phyloP scores from a whole-genome alignment of 2,113 vertebrate species.

The Morphnarchus princeps region DNA sequence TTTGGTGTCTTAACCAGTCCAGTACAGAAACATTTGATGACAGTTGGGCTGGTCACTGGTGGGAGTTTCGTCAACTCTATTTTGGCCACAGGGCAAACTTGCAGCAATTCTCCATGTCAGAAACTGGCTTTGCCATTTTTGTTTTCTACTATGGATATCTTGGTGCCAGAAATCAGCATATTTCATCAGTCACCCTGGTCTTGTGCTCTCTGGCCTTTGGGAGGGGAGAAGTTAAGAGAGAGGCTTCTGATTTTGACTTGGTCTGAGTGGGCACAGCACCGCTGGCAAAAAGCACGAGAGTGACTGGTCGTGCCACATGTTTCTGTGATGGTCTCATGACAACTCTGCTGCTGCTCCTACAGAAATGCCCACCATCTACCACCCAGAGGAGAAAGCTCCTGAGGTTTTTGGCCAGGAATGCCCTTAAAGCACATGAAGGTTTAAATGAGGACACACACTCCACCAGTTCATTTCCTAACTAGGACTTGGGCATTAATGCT shows the following conservation, averaged over 20 bases:
- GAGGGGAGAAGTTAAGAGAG: not conserved
- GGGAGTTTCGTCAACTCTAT: not conserved
- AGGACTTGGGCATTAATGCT: slow-evolving; percentile 14
- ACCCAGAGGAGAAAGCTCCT: not conserved
- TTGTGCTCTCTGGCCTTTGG: not conserved
- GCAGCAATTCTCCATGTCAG: not conserved
- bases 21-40: not conserved
- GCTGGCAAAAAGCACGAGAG: not conserved
- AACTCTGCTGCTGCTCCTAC: not conserved
- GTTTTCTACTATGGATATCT: not conserved
- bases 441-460: slow-evolving; percentile 26
- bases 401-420: not conserved
- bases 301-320: fast-evolving
- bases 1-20: not conserved
- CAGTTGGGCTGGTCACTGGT: not conserved
- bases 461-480: slow-evolving; percentile 10
- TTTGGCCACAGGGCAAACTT: not conserved
- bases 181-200: not conserved
- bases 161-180: not conserved
- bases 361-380: not conserved
- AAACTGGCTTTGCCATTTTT: not conserved
- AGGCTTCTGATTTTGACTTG: not conserved
- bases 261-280: not conserved
- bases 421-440: not conserved
- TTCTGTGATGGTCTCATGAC: not conserved